Evolutionary conservation across 30 jellyfish, hydroid and myxozoan species (phyloP).

Genomic region (Chironex yamaguchii): DNA sequence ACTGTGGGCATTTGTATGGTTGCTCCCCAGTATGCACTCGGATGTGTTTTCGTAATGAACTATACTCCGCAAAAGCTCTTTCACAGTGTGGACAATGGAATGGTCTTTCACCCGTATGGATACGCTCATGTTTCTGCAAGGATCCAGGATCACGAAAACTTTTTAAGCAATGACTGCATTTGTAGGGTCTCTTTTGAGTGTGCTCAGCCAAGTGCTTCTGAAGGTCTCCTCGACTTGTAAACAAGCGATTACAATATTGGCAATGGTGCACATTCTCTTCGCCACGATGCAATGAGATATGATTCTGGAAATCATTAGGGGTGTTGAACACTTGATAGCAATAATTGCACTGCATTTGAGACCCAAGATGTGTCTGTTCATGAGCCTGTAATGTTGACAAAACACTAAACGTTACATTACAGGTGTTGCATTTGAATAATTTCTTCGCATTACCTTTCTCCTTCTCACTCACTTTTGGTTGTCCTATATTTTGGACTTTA

Average conservation of each 20-base stretch:
- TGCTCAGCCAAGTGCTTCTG: slow-evolving; percentile 91
- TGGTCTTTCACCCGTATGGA: slow-evolving; percentile 97
- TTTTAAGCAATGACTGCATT: slow-evolving; percentile 86
- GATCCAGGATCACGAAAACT: slow-evolving; percentile 98
- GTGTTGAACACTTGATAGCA: slow-evolving; percentile 78
- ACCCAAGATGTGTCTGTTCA: slow-evolving; percentile 73
- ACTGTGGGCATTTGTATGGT: slow-evolving; percentile 88
- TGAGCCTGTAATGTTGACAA: slow-evolving; percentile 85
- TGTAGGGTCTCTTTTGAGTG: slow-evolving; percentile 93
- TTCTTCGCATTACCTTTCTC: slow-evolving; percentile 6
- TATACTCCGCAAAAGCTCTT: slow-evolving; percentile 93
- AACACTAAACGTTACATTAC: slow-evolving; percentile 89
- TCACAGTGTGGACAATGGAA: slow-evolving; percentile 76
- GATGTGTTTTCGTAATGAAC: slow-evolving; percentile 86
- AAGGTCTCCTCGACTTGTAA: slow-evolving; percentile 93
- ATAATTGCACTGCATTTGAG: slow-evolving; percentile 76
- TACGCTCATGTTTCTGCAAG: slow-evolving; percentile 87
- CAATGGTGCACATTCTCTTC: slow-evolving; percentile 93
- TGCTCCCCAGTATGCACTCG: slow-evolving; percentile 94
- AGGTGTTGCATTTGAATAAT: slow-evolving; percentile 74
- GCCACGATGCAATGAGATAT: slow-evolving; percentile 89
- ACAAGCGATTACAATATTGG: slow-evolving; percentile 76
- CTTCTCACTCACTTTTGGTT: not conserved
- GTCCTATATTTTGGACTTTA: not conserved
- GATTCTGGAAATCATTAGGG: slow-evolving; percentile 66